Evolutionary conservation across 1,140 invertebrate species (phyloP).

Genomic region (Solenopsis fugax): DNA sequence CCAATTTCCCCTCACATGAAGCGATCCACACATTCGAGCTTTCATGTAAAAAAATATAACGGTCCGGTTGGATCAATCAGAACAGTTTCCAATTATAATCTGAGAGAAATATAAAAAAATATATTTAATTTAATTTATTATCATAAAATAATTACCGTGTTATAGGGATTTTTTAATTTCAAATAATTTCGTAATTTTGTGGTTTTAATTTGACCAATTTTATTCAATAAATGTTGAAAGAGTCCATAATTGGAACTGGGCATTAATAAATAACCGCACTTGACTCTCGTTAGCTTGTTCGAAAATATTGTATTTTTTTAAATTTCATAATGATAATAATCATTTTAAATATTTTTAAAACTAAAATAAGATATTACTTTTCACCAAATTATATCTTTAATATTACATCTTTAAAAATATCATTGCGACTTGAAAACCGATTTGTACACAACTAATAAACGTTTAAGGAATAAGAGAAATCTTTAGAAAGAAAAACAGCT

Average conservation of each 20-base stretch:
- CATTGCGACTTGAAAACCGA: not conserved
- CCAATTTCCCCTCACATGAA: slow-evolving; percentile 22
- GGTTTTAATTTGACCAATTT: too few relatives aligned
- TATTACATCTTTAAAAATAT: not conserved
- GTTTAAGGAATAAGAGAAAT: not conserved
- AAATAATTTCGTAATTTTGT: not conserved
- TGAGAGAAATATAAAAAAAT: not conserved
- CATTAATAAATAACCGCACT: too few relatives aligned
- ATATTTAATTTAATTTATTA: not conserved
- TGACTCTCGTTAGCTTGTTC: too few relatives aligned
- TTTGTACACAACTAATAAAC: not conserved
- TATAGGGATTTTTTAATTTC: not conserved
- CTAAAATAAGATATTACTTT: slow-evolving; percentile 2
- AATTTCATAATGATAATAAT: not conserved
- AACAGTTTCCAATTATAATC: not conserved
- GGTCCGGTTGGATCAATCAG: not conserved
- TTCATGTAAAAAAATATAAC: slow-evolving; percentile 32
- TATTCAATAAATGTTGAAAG: too few relatives aligned
- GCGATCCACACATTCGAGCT: not conserved
- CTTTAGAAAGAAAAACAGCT: not conserved
- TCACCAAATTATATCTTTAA: not conserved
- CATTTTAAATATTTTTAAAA: slow-evolving; percentile 12
- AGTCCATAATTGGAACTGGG: too few relatives aligned
- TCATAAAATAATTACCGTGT: not conserved
- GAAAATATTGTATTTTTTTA: too few relatives aligned